Base-by-base conservation (phyloP, 92 coral and sea anemone genomes). In the Porites cylindrica region DNA sequence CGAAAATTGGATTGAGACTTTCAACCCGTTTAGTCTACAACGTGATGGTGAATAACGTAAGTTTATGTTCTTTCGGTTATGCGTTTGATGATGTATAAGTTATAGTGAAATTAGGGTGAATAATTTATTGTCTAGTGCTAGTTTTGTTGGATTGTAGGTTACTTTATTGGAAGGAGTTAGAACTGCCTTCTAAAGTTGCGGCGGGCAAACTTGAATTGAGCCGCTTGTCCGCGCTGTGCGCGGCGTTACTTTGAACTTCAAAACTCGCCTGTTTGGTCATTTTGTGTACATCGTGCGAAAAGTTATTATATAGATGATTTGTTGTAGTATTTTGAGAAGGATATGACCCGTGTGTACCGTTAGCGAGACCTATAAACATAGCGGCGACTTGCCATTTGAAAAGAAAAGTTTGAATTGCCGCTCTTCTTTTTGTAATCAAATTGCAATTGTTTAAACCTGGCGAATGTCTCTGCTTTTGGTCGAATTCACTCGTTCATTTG, bases 11-110 rank as follows among this genome's bases (percentile, higher is more conserved):
- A 78, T 61, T 24, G 79, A 66, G 73, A 81, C 93, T 53, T 50
- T 75, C 83, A 72, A 81, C 76, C 85, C 83, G 58, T 88, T 76
- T 70, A 88, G 76, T 86, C 82, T 61, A 70, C 86, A 88, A 75
- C 90, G 94, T 54, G 93, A 69, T 61, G 86, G 54, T 82, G 83
- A 66, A 85, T 80, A 86, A 88, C 96, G 98, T 95, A 95, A 95
- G 87, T 83, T 83, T 83, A 18, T 52, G 6, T 64, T 47, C 50
- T n/a, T 83, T 59, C 19, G 62, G n/a, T 68, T 71, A 54, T 69
- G 29, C 70, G 58, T 68, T 17, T 71, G 77, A 58, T 56, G 76
- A 70, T 70, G 77, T 81, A 53, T 32, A 81, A 70, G 32, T 81
- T 81, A 32, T 54, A 63, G 23, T 21, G 43, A 58, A 70, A 70